Evolutionary conservation across 1,140 invertebrate genomes (phyloP), one percentile per base, ranked within the genome.

Genomic region (Pararge aegeria): DNA sequence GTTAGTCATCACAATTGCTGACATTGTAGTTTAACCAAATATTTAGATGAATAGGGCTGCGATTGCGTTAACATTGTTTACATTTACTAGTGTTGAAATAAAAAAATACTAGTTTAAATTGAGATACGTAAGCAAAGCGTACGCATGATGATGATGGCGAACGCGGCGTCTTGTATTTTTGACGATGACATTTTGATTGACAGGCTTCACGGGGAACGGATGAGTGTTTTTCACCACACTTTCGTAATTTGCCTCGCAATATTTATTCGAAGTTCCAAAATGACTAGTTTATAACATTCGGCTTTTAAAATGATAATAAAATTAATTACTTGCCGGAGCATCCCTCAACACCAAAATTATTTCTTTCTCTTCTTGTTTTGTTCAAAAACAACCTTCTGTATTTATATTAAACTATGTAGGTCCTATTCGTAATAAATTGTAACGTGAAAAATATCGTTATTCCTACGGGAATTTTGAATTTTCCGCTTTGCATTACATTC

Each of bases 181-280:
- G 53, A 60, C 65, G 72, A 52, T 71, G 75, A 75, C 73, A 73
- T 73, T 62, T 73, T 75, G 80, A 83, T 80, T 83, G 80, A 83
- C 77, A 65, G 53, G 57, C 55, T 63, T 64, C 64, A 55, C 27
- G 40, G 53, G 30, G 42, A 15, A 34, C 7, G 40, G 16, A 3
- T 2, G 18, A 16, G 13, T 30, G 12, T 38, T 42, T 10, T 54
- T 27, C 12, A 18, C 15, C 12, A 18, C 19, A 12, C 10, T 46
- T 46, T 29, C 5, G 6, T 55, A n/a, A 16, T 46, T 55, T 55
- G 19, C 10, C 13, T 55, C 18, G 5, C 13, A 19, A n/a, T 44
- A 18, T 7, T 20, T n/a, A 7, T 46, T n/a, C 2, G 44, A 15
- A 1, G 2, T 5, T 5, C 38, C 1, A 42, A 5, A 18, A 15